A percentile compares a stretch with the other conserved stretches of the same genome.
phyloP scores from a whole-genome alignment of 1,140 invertebrate genomes.

The Bemisia tabaci region DNA sequence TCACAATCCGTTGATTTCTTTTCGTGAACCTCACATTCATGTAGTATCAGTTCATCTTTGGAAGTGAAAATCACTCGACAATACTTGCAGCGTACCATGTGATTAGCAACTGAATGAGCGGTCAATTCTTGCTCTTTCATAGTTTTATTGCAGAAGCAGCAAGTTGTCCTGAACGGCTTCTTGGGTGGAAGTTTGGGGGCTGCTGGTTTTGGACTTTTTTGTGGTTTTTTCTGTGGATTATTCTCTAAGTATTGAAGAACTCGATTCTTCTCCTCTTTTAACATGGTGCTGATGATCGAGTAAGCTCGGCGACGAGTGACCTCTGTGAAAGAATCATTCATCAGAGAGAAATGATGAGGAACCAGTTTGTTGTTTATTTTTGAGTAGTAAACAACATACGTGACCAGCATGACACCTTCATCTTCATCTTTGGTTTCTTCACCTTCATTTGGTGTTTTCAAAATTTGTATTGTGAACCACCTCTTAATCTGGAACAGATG shows the following conservation, averaged over 20 bases:
- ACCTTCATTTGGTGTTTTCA: neutral
- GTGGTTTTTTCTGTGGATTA: neutral
- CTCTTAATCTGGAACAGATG: neutral
- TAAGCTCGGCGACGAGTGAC: neutral
- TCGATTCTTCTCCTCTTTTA: neutral
- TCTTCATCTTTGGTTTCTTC: neutral
- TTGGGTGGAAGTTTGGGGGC: neutral
- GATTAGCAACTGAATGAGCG: neutral
- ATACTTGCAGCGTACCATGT: neutral
- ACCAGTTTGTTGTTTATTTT: neutral
- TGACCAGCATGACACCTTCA: neutral
- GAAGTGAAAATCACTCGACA: neutral
- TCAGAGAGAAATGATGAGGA: neutral
- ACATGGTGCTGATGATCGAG: neutral
- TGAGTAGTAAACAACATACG: neutral
- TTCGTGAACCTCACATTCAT: neutral
- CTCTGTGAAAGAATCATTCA: neutral
- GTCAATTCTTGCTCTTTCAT: neutral
- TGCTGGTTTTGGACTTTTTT: neutral
- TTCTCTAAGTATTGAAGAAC: neutral
- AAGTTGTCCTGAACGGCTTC: neutral
- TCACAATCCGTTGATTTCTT: neutral
- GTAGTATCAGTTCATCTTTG: neutral
- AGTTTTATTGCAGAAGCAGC: neutral
- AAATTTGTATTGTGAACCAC: neutral